Evolutionary conservation across 2,113 vertebrate species (phyloP), one percentile per base, ranked within the genome.

Genomic region (Dicerorhinus sumatrensis): DNA sequence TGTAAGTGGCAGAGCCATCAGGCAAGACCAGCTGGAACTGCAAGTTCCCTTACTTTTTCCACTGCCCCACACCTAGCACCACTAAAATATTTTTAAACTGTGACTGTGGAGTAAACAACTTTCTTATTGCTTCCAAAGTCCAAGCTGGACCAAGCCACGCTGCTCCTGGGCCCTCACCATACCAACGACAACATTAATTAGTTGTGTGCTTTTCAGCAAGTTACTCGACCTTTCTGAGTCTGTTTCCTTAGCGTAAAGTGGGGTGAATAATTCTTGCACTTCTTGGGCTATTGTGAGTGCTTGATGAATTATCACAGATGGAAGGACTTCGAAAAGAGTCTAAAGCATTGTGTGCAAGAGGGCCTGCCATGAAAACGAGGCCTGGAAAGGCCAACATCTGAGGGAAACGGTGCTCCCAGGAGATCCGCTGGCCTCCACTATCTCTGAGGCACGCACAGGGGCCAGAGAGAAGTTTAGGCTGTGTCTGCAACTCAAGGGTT

Each of bases 81-180:
- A 81, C 91, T 81, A 62, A 79, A 96, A 93, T 93, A 82, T 96
- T 96, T 97, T 97, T 95, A 82, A 92, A 95, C 65, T 89, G 51
- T 95, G 89, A 94, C 89, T 96, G 91, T 63, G 88, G 33, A 94
- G 54, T 95, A 96, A 98, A 95, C 92, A 96, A 82, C 65, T 77
- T 95, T 95, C 92, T 92, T 95, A 79, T 48, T 73, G 46, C 80
- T 95, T 96, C 80, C 96, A 94, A 95, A 97, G 88, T 82, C 91
- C 88, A 95, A 89, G 69, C 51, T 88, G 81, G 77, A 91, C 94
- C 72, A 79, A 94, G 91, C 62, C 63, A 87, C 90, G 21, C 79
- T 92, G 39, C 69, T 90, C 51, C 65, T 18, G 5, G 23, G 58
- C 36, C 46, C 25, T 93, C 63, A 33, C 75, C 75, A 72, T 84